phyloP scores from a whole-genome alignment of 2,113 vertebrate species.

The Pionites leucogaster region DNA sequence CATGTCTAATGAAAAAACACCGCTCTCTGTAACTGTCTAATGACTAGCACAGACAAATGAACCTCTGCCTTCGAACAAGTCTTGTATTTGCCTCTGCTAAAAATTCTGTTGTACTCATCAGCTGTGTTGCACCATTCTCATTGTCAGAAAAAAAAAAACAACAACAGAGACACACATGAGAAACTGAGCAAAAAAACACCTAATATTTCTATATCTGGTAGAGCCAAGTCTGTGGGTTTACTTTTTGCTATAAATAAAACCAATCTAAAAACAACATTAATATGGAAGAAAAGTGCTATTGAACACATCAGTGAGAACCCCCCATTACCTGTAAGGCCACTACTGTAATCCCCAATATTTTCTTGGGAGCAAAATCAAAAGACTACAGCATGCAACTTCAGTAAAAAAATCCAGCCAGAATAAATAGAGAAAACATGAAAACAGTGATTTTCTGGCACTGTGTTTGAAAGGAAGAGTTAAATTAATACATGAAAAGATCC shows the following conservation, averaged over 20 bases:
- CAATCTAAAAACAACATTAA: background rate
- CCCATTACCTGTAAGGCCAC: background rate
- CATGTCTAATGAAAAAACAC: background rate
- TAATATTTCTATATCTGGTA: background rate
- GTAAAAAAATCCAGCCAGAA: background rate
- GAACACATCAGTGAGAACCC: background rate
- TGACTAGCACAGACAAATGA: background rate
- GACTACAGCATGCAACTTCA: background rate
- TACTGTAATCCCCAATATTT: constrained; percentile 30
- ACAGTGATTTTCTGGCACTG: constrained; percentile 17
- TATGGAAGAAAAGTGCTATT: background rate
- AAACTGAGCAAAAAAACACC: background rate
- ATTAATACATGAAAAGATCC: constrained; percentile 65
- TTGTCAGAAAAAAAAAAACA: background rate
- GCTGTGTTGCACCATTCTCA: background rate
- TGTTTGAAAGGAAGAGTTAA: constrained; percentile 58
- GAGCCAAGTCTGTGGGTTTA: background rate
- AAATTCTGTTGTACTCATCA: constrained; percentile 6
- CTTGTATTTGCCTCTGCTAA: background rate
- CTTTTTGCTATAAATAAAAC: constrained; percentile 5
- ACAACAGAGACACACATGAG: background rate
- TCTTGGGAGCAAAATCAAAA: constrained; percentile 56
- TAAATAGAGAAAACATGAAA: constrained; percentile 58
- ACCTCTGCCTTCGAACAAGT: background rate
- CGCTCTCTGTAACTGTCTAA: background rate